Conservation (phyloP, 2,888 invertebrate species). For the Lysandra coridon region DNA sequence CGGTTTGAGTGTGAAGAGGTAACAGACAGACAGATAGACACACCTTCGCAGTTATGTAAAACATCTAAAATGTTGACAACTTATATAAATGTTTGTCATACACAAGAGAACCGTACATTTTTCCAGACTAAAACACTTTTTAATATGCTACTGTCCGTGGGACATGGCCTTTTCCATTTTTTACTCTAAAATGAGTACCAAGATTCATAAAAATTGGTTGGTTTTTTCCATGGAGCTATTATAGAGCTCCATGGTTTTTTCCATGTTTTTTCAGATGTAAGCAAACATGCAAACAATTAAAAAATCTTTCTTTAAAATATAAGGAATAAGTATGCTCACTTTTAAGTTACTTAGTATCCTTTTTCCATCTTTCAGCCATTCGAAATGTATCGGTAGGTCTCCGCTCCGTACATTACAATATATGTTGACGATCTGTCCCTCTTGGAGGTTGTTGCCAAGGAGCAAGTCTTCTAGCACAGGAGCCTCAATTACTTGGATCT, state of each 20-base stretch:
- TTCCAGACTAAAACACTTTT: no score
- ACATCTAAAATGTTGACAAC: no score
- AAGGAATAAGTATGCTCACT: slow-evolving; percentile 57
- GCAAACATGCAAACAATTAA: background rate
- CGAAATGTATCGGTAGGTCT: slow-evolving; percentile 85
- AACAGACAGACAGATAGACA: no score
- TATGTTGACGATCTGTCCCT: slow-evolving; percentile 91
- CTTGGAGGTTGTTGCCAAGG: slow-evolving; percentile 89
- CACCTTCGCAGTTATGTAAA: no score
- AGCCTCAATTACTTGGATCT: slow-evolving; percentile 86
- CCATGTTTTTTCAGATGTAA: background rate
- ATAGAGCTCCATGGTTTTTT: no score
- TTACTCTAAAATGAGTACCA: no score
- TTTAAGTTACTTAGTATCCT: slow-evolving; percentile 82
- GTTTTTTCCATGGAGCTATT: background rate
- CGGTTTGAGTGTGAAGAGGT: no score
- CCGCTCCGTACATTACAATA: slow-evolving; percentile 88
- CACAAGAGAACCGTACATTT: no score
- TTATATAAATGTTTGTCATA: no score
- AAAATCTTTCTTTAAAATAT: background rate
- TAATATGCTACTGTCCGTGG: no score
- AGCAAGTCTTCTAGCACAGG: slow-evolving; percentile 91
- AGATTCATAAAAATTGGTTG: no score
- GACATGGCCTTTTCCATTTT: no score
- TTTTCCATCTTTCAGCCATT: slow-evolving; percentile 85